Evolutionary conservation across 2,888 invertebrate species (phyloP).

Genomic region (Crossocerus cetratus): DNA sequence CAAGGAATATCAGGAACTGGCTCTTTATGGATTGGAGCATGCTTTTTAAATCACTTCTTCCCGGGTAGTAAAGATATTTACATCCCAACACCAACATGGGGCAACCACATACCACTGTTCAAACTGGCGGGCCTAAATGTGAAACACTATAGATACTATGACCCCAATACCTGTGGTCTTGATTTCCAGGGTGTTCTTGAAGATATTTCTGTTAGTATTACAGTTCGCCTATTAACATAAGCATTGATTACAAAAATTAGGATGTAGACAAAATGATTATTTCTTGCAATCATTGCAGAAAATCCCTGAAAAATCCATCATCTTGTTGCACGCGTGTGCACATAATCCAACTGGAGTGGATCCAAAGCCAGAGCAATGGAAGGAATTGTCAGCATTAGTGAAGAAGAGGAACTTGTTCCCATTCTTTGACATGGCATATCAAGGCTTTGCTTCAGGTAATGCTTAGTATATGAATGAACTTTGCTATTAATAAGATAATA

Average conservation of each 20-base stretch:
- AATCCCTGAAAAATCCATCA: constrained; percentile 93
- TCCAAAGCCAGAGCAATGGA: constrained; percentile 93
- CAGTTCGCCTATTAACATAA: neutral
- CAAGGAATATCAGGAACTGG: constrained; percentile 98
- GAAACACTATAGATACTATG: constrained; percentile 95
- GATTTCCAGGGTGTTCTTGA: constrained; percentile 93
- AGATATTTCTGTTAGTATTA: constrained; percentile 87
- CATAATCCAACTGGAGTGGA: constrained; percentile 99
- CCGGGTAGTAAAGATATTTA: constrained; percentile 89
- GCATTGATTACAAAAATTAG: constrained; percentile 14
- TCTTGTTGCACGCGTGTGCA: constrained; percentile 97
- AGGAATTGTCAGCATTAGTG: constrained; percentile 88
- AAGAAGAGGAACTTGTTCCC: constrained; percentile 90
- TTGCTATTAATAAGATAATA: constrained; percentile 10
- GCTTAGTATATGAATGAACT: neutral
- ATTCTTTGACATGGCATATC: constrained; percentile 99
- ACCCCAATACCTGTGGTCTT: constrained; percentile 94
- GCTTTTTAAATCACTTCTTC: constrained; percentile 90
- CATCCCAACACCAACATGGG: constrained; percentile 97
- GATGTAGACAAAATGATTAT: neutral
- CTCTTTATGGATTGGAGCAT: constrained; percentile 94
- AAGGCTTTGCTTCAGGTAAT: constrained; percentile 92
- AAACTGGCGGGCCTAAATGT: constrained; percentile 91
- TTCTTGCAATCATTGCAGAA: constrained; percentile 80
- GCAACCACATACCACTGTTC: constrained; percentile 97